These are phyloP conservation scores for Drosophila buzzatii DNA, from an alignment of 2,888 invertebrate genomes.

Conservation along the genomic window DNA sequence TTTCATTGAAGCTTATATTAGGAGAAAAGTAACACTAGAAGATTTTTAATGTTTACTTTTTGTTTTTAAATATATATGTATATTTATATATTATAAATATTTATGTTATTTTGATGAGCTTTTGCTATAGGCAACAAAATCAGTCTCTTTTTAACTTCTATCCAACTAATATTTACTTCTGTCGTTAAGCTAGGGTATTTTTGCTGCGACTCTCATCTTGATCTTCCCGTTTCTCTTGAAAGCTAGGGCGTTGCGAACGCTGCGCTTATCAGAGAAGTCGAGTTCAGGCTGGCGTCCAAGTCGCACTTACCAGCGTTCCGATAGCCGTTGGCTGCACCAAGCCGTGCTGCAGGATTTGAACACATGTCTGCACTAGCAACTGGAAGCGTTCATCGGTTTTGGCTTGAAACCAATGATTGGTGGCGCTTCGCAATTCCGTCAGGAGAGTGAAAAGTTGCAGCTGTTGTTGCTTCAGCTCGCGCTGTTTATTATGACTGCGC, in stretches of 20 bases:
- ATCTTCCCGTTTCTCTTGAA: background rate
- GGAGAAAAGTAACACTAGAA: no score
- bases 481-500: slow-evolving; percentile 40
- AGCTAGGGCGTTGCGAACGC: slow-evolving; percentile 31
- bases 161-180: background rate
- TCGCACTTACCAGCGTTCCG: slow-evolving; percentile 28
- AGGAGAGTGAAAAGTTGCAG: slow-evolving; percentile 30
- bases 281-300: background rate
- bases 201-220: background rate
- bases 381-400: slow-evolving; percentile 53
- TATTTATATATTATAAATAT: no score
- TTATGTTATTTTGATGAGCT: no score
- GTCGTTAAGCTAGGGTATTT: background rate
- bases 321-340: slow-evolving; percentile 43
- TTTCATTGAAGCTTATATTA: no score
- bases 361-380: slow-evolving; percentile 62
- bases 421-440: slow-evolving; percentile 54
- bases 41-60: no score
- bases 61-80: no score
- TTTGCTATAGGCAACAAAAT: no score
- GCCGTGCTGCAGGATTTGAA: slow-evolving; percentile 74
- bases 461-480: slow-evolving; percentile 41
- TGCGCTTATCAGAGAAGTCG: slow-evolving; percentile 6
- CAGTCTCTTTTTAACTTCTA: no score
- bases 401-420: slow-evolving; percentile 64